These are phyloP conservation scores for Psittacula echo DNA, from an alignment of 2,797 vertebrate genomes.

Conservation along the genomic window DNA sequence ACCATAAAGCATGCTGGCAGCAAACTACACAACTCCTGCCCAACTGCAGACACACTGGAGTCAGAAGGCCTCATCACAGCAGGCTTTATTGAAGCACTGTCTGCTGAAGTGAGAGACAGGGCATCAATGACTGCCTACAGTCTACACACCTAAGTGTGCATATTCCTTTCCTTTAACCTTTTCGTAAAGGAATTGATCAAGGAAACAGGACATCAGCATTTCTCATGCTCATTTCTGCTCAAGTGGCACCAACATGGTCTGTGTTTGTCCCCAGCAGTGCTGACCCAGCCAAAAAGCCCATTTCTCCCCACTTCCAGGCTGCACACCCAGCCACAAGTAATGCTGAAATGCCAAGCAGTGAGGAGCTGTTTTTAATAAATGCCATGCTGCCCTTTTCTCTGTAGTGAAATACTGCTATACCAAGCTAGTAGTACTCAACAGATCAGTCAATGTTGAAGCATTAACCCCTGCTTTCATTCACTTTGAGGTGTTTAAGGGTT, in stretches of 20 bases:
- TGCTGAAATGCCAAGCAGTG: constrained; percentile 24
- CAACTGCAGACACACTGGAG: background rate
- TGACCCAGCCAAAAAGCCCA: background rate
- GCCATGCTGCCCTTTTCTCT: constrained; percentile 46
- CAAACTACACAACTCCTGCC: background rate
- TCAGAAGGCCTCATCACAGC: background rate
- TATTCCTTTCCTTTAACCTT: background rate
- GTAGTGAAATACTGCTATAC: background rate
- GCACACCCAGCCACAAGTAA: background rate
- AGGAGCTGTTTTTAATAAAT: constrained; percentile 50
- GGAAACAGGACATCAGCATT: background rate
- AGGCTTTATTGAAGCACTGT: background rate
- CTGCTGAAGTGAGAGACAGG: background rate
- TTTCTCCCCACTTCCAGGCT: background rate
- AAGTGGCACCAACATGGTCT: accelerated
- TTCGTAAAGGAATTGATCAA: background rate
- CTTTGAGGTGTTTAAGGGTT: background rate
- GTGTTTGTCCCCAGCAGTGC: background rate
- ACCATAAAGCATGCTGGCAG: background rate
- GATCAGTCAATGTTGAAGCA: background rate
- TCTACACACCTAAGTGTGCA: accelerated
- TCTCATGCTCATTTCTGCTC: background rate
- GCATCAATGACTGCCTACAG: background rate
- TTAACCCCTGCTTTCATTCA: constrained; percentile 1
- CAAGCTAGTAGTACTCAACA: constrained; percentile 26